Conservation (phyloP, 2,113 vertebrate species). For the Noctilio leporinus region DNA sequence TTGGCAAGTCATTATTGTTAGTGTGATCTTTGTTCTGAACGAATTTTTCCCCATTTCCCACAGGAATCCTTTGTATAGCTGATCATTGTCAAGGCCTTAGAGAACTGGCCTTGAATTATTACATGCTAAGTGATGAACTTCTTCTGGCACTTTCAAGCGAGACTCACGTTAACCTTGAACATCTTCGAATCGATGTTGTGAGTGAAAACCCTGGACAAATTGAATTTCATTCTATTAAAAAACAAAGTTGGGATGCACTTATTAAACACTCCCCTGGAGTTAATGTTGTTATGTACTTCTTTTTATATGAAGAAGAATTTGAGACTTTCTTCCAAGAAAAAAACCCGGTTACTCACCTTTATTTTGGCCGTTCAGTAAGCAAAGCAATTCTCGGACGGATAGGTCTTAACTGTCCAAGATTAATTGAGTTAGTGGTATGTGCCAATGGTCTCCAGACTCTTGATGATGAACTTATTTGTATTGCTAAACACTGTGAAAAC, state of each 20-base stretch:
- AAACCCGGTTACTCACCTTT: conserved; percentile 93
- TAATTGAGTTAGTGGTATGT: conserved; percentile 94
- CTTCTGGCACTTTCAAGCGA: conserved; percentile 92
- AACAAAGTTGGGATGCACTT: conserved; percentile 96
- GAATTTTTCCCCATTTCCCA: neutral
- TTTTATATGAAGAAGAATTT: conserved; percentile 93
- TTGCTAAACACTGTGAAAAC: conserved; percentile 89
- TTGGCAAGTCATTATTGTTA: neutral
- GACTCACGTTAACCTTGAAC: conserved; percentile 92
- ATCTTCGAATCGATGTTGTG: conserved; percentile 93
- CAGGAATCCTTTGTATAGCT: conserved; percentile 88
- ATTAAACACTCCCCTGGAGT: conserved; percentile 93
- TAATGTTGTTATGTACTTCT: conserved; percentile 97
- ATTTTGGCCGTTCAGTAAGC: conserved; percentile 93
- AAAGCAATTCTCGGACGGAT: conserved; percentile 90
- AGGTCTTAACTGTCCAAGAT: conserved; percentile 88
- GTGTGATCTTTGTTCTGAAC: neutral
- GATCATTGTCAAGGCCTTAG: conserved; percentile 94
- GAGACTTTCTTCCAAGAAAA: conserved; percentile 93
- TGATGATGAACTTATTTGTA: conserved; percentile 93
- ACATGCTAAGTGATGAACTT: conserved; percentile 90
- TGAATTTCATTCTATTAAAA: conserved; percentile 91
- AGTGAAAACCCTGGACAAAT: conserved; percentile 91
- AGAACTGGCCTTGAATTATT: conserved; percentile 92
- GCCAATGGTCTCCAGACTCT: conserved; percentile 91